These are phyloP conservation scores for Lasioglossum morio DNA, from an alignment of 2,888 invertebrate species.

Conservation along the genomic window DNA sequence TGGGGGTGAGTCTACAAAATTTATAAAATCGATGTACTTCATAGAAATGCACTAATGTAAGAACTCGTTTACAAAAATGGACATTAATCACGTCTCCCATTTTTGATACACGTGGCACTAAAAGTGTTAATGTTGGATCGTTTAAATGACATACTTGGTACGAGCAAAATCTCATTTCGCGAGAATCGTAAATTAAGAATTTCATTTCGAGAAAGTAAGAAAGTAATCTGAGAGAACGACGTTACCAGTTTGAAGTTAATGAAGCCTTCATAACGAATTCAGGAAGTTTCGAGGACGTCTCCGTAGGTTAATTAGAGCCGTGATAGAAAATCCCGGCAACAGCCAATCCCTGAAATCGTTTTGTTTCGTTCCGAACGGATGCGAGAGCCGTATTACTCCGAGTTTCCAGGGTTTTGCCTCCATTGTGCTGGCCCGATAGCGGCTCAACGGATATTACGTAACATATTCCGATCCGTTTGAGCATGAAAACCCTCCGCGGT, in stretches of 20 bases:
- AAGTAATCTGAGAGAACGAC: not conserved
- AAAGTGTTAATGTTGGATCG: no score
- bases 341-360: not conserved
- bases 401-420: constrained; percentile 77
- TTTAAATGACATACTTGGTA: no score
- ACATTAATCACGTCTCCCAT: no score
- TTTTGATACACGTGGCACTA: no score
- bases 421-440: constrained; percentile 73
- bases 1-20: constrained; percentile 38
- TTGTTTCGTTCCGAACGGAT: constrained; percentile 55
- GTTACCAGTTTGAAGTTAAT: not conserved
- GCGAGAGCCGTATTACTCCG: constrained; percentile 49
- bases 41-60: no score
- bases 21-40: not conserved
- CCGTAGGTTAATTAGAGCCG: not conserved
- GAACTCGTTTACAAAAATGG: no score
- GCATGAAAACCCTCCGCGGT: constrained; percentile 76
- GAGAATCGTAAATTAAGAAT: no score
- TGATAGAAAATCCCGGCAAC: not conserved
- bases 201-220: not conserved
- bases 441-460: constrained; percentile 75
- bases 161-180: no score
- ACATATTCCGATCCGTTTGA: constrained; percentile 79
- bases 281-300: not conserved
- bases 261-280: not conserved